Evolutionary conservation across 2,113 vertebrate species (phyloP).

Genomic region (Tachysurus fulvidraco): DNA sequence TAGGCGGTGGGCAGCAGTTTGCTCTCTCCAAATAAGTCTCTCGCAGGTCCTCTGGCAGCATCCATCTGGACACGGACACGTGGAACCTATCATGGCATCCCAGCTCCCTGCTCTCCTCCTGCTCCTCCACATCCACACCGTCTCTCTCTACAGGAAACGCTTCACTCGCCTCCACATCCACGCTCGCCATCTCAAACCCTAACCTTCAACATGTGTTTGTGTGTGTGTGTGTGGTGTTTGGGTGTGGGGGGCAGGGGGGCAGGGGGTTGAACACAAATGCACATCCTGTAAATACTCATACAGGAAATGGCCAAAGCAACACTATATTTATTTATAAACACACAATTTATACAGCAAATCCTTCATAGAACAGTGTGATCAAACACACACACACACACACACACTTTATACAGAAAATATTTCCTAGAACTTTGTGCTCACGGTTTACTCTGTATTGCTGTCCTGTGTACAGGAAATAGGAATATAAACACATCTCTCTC

Average conservation of each 20-base stretch:
- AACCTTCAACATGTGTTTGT: background rate
- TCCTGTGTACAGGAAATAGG: background rate
- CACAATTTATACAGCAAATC: background rate
- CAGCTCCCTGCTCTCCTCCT: conserved; percentile 34
- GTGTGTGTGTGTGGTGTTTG: background rate
- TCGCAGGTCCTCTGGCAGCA: conserved; percentile 77
- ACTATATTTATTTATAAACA: background rate
- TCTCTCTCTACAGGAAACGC: conserved; percentile 57
- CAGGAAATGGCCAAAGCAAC: conserved; percentile 2
- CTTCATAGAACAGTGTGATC: background rate
- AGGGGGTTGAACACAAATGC: background rate
- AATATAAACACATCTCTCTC: background rate
- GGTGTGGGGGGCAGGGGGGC: background rate
- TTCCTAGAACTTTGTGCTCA: no score
- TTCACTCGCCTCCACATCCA: conserved; percentile 63
- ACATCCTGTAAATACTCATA: conserved; percentile 20
- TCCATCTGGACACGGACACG: conserved; percentile 77
- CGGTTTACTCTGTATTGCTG: background rate
- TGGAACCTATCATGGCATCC: conserved; percentile 75
- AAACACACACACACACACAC: background rate
- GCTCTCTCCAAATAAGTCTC: conserved; percentile 77
- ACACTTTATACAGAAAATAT: background rate
- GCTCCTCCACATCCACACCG: conserved; percentile 28
- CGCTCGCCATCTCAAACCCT: conserved; percentile 56
- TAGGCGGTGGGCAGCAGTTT: conserved; percentile 83